A percentile compares a stretch with the other conserved stretches of the same genome.
phyloP scores from a whole-genome alignment of 2,797 vertebrate genomes.

The Eulemur coronatus region DNA sequence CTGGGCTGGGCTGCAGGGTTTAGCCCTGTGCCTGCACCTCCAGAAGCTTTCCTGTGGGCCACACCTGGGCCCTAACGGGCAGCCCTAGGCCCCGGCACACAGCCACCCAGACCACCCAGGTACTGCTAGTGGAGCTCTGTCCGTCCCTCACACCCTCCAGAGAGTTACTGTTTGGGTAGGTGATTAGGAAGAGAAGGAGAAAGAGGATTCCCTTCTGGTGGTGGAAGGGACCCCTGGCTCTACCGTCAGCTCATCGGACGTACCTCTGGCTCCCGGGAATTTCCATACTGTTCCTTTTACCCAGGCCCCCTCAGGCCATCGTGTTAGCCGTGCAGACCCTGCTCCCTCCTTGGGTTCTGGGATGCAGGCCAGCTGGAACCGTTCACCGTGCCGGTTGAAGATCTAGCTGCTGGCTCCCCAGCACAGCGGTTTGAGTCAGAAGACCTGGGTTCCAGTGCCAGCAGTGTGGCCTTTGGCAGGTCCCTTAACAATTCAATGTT shows the following conservation, averaged over 20 bases:
- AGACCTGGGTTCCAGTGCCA: not conserved
- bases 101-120: not conserved
- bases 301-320: not conserved
- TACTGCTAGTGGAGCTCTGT: not conserved
- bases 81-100: not conserved
- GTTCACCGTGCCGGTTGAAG: not conserved
- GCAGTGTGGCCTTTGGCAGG: not conserved
- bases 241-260: accelerated
- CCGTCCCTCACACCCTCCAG: not conserved
- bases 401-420: not conserved
- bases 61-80: not conserved
- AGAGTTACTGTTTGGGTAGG: not conserved
- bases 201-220: not conserved
- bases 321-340: not conserved
- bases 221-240: not conserved
- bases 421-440: not conserved
- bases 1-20: not conserved
- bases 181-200: not conserved
- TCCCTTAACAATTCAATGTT: not conserved
- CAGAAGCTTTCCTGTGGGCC: not conserved
- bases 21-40: not conserved
- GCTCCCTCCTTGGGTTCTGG: not conserved
- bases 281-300: not conserved
- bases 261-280: not conserved
- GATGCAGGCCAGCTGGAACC: not conserved